A percentile compares a stretch with the other conserved stretches of the same genome.
phyloP scores from a whole-genome alignment of 2,797 vertebrate species.

The Taenioides sp. region DNA sequence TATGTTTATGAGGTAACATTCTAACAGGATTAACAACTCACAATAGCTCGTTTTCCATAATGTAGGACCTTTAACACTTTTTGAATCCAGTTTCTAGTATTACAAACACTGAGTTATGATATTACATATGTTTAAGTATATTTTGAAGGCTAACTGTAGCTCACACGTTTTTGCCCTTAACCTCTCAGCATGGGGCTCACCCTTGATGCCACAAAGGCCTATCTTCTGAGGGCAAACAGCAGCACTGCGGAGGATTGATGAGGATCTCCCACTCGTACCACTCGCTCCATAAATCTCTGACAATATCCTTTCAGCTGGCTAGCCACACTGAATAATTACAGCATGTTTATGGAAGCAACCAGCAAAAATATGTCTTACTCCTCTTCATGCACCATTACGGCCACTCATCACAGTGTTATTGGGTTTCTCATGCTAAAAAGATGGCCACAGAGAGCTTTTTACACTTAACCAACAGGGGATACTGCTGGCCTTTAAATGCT shows the following conservation, averaged over 20 bases:
- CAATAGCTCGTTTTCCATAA: too few relatives aligned
- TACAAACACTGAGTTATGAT: background rate
- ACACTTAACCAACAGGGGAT: constrained; percentile 12
- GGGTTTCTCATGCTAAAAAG: constrained; percentile 40
- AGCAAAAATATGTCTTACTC: constrained; percentile 65
- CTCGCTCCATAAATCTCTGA: constrained; percentile 74
- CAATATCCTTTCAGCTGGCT: constrained; percentile 65
- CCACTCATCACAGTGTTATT: constrained; percentile 44
- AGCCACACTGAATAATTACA: constrained; percentile 70
- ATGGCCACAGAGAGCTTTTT: constrained; percentile 17
- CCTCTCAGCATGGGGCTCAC: constrained; percentile 58
- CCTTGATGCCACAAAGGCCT: constrained; percentile 57
- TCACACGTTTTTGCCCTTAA: constrained; percentile 33
- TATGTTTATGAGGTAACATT: too few relatives aligned
- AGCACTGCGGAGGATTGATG: constrained; percentile 61
- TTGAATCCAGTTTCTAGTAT: background rate
- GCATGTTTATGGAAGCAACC: constrained; percentile 72
- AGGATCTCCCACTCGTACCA: constrained; percentile 66
- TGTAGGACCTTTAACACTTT: background rate
- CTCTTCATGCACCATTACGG: constrained; percentile 48
- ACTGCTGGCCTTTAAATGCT: constrained; percentile 33
- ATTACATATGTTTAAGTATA: background rate
- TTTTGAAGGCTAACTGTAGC: background rate
- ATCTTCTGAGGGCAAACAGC: constrained; percentile 55
- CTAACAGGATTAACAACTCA: too few relatives aligned